Evolutionary conservation across 2,113 vertebrate species (phyloP).

Genomic region (Pituophis catenifer): DNA sequence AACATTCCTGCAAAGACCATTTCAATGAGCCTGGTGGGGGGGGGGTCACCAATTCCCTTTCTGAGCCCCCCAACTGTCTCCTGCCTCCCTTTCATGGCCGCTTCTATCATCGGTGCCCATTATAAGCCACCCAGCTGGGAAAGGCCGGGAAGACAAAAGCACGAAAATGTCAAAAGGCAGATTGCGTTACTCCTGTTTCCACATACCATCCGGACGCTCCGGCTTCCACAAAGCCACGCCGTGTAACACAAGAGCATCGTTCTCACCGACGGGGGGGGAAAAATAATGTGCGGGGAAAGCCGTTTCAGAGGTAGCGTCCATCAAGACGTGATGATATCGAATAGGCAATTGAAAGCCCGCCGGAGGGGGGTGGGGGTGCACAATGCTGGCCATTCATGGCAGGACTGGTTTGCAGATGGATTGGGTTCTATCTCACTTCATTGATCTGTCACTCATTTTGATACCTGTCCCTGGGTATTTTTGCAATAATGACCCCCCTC

Average conservation of each 20-base stretch:
- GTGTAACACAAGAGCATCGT: constrained; percentile 20
- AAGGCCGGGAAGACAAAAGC: constrained; percentile 45
- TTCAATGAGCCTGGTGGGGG: constrained; percentile 39
- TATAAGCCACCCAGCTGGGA: constrained; percentile 38
- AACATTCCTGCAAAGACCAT: constrained; percentile 26
- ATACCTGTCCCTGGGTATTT: background rate
- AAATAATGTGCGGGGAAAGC: constrained; percentile 24
- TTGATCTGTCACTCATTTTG: background rate
- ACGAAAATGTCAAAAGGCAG: constrained; percentile 38
- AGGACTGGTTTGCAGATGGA: constrained; percentile 4
- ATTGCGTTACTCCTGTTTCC: constrained; percentile 38
- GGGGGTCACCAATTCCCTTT: constrained; percentile 25
- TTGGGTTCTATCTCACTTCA: background rate
- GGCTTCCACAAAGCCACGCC: background rate
- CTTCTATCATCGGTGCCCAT: constrained; percentile 43
- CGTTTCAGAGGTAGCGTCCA: constrained; percentile 31
- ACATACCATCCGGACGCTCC: constrained; percentile 13
- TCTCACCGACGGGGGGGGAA: constrained; percentile 4
- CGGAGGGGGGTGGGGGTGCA: background rate
- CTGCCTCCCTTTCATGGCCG: constrained; percentile 45
- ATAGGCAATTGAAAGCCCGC: constrained; percentile 27
- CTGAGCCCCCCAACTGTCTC: constrained; percentile 20
- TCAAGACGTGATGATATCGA: constrained; percentile 35
- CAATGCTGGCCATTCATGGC: background rate
- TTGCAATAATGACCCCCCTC: background rate